phyloP scores from a whole-genome alignment of 2,888 invertebrate species.

The Aleiodes leptofemur region DNA sequence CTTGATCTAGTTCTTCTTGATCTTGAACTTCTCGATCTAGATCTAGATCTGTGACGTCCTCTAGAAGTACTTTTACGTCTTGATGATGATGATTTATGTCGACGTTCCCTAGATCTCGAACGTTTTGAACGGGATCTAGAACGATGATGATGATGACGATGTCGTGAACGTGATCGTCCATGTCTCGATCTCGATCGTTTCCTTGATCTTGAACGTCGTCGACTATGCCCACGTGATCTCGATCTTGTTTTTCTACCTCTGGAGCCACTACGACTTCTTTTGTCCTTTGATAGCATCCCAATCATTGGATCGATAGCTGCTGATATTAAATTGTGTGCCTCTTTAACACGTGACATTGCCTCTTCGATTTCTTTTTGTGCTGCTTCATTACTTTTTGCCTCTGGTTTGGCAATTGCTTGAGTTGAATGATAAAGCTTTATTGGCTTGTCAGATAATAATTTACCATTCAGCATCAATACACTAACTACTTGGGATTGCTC shows the following conservation, averaged over 20 bases:
- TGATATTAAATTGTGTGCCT: constrained; percentile 95
- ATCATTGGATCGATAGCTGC: constrained; percentile 95
- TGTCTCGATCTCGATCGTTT: constrained; percentile 70
- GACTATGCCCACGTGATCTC: constrained; percentile 70
- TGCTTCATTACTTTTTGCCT: constrained; percentile 96
- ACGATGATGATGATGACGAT: constrained; percentile 79
- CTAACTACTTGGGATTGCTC: constrained; percentile 93
- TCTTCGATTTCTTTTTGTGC: constrained; percentile 97
- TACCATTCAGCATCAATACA: constrained; percentile 90
- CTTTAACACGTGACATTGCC: constrained; percentile 97
- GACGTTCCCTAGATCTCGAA: constrained; percentile 71
- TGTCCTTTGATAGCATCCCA: constrained; percentile 90
- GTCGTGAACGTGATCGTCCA: constrained; percentile 78
- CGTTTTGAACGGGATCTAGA: constrained; percentile 76
- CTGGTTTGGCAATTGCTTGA: constrained; percentile 93
- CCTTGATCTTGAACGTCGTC: constrained; percentile 74
- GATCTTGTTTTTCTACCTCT: constrained; percentile 75
- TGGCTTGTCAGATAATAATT: constrained; percentile 83
- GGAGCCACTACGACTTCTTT: constrained; percentile 80
- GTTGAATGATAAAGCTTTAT: constrained; percentile 92
- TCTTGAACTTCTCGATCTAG: constrained; percentile 71
- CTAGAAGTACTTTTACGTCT: constrained; percentile 70
- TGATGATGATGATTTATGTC: constrained; percentile 69
- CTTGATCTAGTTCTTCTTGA: constrained; percentile 74
- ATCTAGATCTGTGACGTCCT: constrained; percentile 75